These are phyloP conservation scores for Oxystoma pomonae DNA, from an alignment of 2,888 invertebrate species.

Conservation along the genomic window DNA sequence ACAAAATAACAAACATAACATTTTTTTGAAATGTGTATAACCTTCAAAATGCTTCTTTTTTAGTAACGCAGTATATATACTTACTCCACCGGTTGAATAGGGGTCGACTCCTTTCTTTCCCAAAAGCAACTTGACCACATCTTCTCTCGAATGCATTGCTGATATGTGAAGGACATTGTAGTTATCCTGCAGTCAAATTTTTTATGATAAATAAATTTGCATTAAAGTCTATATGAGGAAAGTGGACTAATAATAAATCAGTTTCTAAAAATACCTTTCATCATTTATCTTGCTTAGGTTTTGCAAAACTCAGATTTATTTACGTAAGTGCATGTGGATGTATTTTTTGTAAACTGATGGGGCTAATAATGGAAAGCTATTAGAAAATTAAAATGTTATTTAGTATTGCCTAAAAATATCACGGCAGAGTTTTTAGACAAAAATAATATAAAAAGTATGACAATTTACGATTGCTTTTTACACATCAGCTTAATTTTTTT, in stretches of 20 bases:
- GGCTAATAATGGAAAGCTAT: no score
- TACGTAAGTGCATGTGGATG: not conserved
- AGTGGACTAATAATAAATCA: not conserved
- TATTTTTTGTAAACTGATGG: no score
- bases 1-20: no score
- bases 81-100: constrained; percentile 90
- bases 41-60: no score
- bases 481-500: no score
- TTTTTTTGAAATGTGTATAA: no score
- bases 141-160: constrained; percentile 91
- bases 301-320: not conserved
- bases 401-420: no score
- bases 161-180: constrained; percentile 94
- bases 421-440: no score
- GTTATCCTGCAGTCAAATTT: constrained; percentile 92
- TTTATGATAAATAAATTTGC: constrained; percentile 8
- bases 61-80: no score
- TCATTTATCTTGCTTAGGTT: not conserved
- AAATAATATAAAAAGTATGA: no score
- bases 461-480: no score
- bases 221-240: not conserved
- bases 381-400: no score
- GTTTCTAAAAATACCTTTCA: not conserved
- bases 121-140: constrained; percentile 86
- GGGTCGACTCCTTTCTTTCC: constrained; percentile 88